These are phyloP conservation scores for Oreochromis grahami DNA, from an alignment of 2,797 vertebrate genomes.

Conservation along the genomic window DNA sequence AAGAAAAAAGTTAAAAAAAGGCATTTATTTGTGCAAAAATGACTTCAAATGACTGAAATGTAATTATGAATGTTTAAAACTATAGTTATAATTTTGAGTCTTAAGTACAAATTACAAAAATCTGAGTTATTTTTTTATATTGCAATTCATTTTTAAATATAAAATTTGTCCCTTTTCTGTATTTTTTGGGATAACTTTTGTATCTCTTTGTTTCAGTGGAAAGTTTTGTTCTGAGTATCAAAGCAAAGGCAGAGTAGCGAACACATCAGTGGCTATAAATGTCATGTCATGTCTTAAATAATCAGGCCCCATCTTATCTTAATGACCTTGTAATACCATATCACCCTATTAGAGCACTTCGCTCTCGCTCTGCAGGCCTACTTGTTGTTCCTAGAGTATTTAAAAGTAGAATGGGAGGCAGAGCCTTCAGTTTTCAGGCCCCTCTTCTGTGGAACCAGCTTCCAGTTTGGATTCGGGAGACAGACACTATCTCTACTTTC, in stretches of 20 bases:
- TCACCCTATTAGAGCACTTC: too few species aligned
- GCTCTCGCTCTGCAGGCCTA: too few species aligned
- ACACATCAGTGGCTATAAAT: slow-evolving; percentile 39
- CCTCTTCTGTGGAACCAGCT: too few species aligned
- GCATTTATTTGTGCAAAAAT: background rate
- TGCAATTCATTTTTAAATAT: background rate
- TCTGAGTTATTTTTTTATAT: background rate
- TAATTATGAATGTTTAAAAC: background rate
- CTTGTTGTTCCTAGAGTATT: too few species aligned
- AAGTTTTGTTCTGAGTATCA: background rate
- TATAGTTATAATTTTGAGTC: background rate
- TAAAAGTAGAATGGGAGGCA: too few species aligned
- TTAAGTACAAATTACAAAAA: background rate
- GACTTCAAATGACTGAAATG: background rate
- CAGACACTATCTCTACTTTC: too few species aligned
- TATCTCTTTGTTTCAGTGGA: background rate
- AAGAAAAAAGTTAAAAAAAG: background rate
- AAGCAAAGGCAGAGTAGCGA: slow-evolving; percentile 20
- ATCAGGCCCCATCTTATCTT: too few species aligned
- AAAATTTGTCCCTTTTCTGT: background rate
- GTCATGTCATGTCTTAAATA: too few species aligned
- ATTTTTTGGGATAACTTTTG: background rate
- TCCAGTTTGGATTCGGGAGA: too few species aligned
- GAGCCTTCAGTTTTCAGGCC: too few species aligned
- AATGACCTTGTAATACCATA: too few species aligned